These are phyloP conservation scores for Exephanes ischioxanthus DNA, from an alignment of 2,888 invertebrate species.

Conservation along the genomic window DNA sequence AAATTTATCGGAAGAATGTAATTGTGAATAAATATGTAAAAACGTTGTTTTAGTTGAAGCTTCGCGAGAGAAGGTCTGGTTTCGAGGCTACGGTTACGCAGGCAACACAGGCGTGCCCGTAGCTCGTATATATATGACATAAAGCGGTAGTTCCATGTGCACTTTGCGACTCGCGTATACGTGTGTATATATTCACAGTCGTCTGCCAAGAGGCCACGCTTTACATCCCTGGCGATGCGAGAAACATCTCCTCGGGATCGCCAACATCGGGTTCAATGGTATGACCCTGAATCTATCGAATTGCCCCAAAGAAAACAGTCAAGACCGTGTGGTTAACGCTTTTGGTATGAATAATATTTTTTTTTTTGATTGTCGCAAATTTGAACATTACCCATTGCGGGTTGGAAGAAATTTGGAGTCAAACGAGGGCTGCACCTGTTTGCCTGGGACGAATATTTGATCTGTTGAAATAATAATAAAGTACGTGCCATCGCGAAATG, in stretches of 20 bases:
- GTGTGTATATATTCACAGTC: constrained; percentile 12
- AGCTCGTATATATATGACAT: constrained; percentile 26
- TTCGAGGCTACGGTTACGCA: constrained; percentile 72
- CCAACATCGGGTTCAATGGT: constrained; percentile 70
- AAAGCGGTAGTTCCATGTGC: constrained; percentile 24
- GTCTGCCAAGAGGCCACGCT: background rate
- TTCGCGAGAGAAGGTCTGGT: constrained; percentile 55
- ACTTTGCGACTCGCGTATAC: constrained; percentile 6
- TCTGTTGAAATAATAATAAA: background rate
- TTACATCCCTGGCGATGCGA: background rate
- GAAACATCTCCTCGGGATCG: constrained; percentile 49
- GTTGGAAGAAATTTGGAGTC: background rate
- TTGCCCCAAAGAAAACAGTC: background rate
- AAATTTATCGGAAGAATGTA: constrained; percentile 7
- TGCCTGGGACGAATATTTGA: background rate
- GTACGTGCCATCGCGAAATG: background rate
- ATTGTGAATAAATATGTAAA: constrained; percentile 2
- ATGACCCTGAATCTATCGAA: constrained; percentile 69
- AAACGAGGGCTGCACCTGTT: constrained; percentile 12
- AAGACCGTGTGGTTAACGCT: background rate
- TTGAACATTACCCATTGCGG: background rate
- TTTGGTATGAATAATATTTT: background rate
- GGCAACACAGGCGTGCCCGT: constrained; percentile 70
- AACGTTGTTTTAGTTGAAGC: constrained; percentile 37
- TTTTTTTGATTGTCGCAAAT: background rate